phyloP scores from a whole-genome alignment of 2,888 invertebrate species.

The Chromoteleia sp. region DNA sequence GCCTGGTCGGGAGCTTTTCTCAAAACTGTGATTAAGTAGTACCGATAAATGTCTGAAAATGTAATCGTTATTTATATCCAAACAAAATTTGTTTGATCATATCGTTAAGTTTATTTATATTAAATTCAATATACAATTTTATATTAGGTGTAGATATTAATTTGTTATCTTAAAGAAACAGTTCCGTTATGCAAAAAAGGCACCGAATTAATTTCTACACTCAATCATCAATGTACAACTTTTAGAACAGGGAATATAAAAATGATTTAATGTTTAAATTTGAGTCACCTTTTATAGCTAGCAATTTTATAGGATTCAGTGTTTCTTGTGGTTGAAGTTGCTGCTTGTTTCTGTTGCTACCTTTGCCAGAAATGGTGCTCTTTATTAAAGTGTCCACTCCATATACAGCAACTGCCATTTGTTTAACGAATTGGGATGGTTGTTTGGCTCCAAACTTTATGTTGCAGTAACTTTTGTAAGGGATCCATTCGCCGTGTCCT shows the following conservation, averaged over 20 bases:
- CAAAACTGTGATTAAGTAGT: slow-evolving; percentile 41
- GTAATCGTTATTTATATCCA: background rate
- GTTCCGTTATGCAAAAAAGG: no score
- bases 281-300: slow-evolving; percentile 58
- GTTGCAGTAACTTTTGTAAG: slow-evolving; percentile 60
- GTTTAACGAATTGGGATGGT: slow-evolving; percentile 58
- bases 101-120: no score
- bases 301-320: slow-evolving; percentile 47
- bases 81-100: no score
- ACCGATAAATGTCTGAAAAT: slow-evolving; percentile 49
- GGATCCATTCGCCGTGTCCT: slow-evolving; percentile 60
- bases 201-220: no score
- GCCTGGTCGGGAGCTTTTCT: slow-evolving; percentile 37
- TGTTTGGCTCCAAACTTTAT: slow-evolving; percentile 58
- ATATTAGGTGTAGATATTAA: no score
- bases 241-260: background rate
- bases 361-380: slow-evolving; percentile 50
- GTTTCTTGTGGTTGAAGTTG: slow-evolving; percentile 41
- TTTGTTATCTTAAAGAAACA: no score
- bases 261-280: background rate
- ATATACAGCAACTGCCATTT: slow-evolving; percentile 55
- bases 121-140: no score
- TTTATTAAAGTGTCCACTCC: slow-evolving; percentile 50
- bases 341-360: slow-evolving; percentile 59
- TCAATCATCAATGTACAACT: no score